Evolutionary conservation across 2,113 vertebrate species (phyloP).

Genomic region (Dendrocopos noguchii): DNA sequence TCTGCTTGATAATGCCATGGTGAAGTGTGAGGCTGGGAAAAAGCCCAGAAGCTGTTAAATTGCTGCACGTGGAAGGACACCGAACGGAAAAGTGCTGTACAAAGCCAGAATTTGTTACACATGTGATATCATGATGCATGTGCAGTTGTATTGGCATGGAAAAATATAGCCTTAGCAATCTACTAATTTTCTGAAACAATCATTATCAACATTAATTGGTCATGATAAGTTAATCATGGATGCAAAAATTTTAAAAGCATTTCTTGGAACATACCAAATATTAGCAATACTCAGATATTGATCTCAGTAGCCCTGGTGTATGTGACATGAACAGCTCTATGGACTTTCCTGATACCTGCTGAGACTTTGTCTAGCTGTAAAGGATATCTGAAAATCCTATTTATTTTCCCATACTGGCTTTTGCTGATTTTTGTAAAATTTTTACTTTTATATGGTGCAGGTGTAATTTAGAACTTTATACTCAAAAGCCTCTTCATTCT

Average conservation of each 20-base stretch:
- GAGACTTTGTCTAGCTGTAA: neutral
- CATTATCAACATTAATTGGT: neutral
- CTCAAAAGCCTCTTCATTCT: neutral
- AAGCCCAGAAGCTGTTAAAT: neutral
- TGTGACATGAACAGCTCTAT: neutral
- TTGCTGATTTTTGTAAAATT: neutral
- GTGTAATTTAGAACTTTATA: neutral
- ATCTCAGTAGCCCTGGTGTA: neutral
- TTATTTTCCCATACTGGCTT: neutral
- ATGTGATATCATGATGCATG: accelerated
- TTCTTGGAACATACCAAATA: neutral
- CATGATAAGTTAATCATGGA: neutral
- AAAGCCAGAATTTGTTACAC: neutral
- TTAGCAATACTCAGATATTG: neutral
- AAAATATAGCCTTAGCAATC: neutral
- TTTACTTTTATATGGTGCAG: neutral
- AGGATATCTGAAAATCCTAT: neutral
- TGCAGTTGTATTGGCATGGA: neutral
- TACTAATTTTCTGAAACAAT: neutral
- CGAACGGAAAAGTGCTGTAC: neutral
- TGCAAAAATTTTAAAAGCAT: neutral
- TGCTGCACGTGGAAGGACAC: neutral
- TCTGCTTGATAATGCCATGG: neutral
- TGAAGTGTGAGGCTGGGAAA: neutral
- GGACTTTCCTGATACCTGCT: neutral